Base-by-base conservation (phyloP, 2,113 vertebrate species). In the Xyrauchen texanus region DNA sequence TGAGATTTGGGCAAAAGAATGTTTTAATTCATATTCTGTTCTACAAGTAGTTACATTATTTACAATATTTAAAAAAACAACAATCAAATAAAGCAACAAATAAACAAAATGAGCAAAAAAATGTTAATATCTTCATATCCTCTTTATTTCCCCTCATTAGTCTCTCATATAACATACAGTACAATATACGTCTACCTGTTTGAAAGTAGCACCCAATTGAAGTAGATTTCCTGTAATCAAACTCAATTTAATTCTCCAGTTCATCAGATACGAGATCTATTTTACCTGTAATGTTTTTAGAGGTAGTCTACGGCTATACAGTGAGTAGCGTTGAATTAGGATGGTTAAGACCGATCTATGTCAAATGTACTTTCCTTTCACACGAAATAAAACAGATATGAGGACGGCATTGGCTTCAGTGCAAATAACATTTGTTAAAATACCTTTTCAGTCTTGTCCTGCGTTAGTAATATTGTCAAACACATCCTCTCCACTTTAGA, bases 21-120 rank as follows among this genome's bases (percentile, higher is more conserved):
- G 64, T 81, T 81, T 86, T 78, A 82, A 80, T 82, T 90, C 84
- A 86, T 85, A 90, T 78, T 74, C 85, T 88, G 85, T 70, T 68
- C 77, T 87, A 88, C 79, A 85, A 81, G 64, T 84, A 78, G 70
- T 84, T 85, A 85, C 73, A 90, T 76, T 91, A 91, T 90, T 85
- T 92, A 92, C 90, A 92, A 80, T 89, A 85, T 57, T 80, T 79
- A 72, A 70, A 82, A 81, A 82, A 64, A 72, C 11, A 60, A 42
- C 65, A 62, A 80, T 57, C 34, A 82, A 79, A 70, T 10, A 57
- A 79, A 63, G 15, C 44, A 57, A 71, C 9, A 34, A 58, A 70
- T 45, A 10, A 52, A 63, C 44, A 34, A 46, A 46, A 79, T 76
- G n/a, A n/a, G n/a, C n/a, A n/a, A 44, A 68, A 58, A 6, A 57